A percentile compares a stretch with the other conserved stretches of the same genome.
Conservation (phyloP, 2,113 vertebrate species). For the Prinia subflava region DNA sequence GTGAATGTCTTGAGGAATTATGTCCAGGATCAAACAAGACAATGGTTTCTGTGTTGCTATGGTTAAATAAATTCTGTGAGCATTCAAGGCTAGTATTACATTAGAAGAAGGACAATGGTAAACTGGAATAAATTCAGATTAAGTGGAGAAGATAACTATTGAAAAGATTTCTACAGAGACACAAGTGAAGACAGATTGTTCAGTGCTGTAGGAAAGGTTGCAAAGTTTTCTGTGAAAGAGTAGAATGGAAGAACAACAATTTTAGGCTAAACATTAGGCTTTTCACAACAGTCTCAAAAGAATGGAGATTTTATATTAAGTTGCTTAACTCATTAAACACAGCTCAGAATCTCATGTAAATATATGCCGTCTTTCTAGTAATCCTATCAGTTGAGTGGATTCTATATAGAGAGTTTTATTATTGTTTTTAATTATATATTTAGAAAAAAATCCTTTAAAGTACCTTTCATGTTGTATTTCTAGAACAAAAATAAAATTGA, state of each 20-base stretch:
- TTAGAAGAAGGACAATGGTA: background rate
- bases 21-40: background rate
- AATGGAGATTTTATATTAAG: background rate
- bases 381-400: background rate
- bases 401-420: background rate
- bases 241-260: background rate
- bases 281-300: background rate
- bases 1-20: background rate
- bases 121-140: background rate
- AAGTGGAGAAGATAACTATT: background rate
- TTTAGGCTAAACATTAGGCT: background rate
- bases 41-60: background rate
- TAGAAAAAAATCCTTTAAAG: background rate
- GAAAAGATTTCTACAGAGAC: background rate
- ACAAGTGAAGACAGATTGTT: background rate
- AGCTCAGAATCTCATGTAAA: background rate
- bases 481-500: background rate
- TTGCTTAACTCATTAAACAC: background rate
- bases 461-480: background rate
- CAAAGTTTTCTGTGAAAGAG: background rate
- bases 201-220: background rate
- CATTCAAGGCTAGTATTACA: background rate
- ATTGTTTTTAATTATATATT: background rate
- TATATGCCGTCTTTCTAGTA: background rate
- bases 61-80: background rate